Conservation (phyloP, 2,888 invertebrate genomes). For the Stenodera caucasica region DNA sequence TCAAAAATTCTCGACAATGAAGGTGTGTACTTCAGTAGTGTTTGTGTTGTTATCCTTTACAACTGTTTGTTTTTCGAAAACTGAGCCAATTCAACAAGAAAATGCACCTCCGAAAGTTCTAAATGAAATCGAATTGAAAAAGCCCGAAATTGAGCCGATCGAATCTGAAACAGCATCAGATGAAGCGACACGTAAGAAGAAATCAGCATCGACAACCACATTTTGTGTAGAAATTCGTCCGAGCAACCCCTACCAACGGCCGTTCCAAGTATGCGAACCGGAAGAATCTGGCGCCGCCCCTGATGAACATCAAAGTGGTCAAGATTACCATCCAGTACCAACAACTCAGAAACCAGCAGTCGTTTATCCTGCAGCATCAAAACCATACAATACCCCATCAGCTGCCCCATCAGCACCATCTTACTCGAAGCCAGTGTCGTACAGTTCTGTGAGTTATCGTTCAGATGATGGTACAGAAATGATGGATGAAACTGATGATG, state of each 20-base stretch:
- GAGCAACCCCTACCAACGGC: slow-evolving; percentile 49
- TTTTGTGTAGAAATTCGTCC: slow-evolving; percentile 58
- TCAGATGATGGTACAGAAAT: slow-evolving; percentile 18
- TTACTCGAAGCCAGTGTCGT: slow-evolving; percentile 22
- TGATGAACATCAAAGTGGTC: slow-evolving; percentile 7
- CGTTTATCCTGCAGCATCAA: slow-evolving; percentile 14
- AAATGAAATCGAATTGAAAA: slow-evolving; percentile 15
- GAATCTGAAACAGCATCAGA: slow-evolving; percentile 16
- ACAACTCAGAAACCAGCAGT: slow-evolving; percentile 13
- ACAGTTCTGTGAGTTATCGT: slow-evolving; percentile 28
- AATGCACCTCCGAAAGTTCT: slow-evolving; percentile 8
- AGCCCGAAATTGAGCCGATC: background rate
- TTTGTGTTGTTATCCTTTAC: slow-evolving; percentile 17
- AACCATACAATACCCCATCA: slow-evolving; percentile 15
- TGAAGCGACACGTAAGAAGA: slow-evolving; percentile 39
- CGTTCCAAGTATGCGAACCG: slow-evolving; percentile 53
- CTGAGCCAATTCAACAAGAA: background rate
- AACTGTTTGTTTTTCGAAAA: slow-evolving; percentile 4
- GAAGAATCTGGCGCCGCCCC: slow-evolving; percentile 20
- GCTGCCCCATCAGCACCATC: slow-evolving; percentile 29
- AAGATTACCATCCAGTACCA: slow-evolving; percentile 16
- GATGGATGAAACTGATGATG: slow-evolving; percentile 17
- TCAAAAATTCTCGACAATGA: slow-evolving; percentile 1
- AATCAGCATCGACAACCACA: slow-evolving; percentile 55
- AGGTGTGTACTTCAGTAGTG: slow-evolving; percentile 17